phyloP scores from a whole-genome alignment of 2,888 invertebrate species.

The Cerastis leucographa region DNA sequence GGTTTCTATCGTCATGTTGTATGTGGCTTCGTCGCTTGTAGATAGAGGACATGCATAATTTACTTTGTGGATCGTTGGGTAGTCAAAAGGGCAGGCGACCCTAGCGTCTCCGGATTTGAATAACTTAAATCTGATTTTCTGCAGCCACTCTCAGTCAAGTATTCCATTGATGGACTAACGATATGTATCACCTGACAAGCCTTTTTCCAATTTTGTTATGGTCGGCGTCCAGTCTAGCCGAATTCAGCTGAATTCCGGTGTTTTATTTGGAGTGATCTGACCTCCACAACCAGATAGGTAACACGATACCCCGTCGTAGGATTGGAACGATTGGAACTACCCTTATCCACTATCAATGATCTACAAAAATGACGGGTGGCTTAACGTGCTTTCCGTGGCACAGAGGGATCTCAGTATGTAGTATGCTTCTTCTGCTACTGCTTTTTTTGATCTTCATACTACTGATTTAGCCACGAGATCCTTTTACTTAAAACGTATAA shows the following conservation, averaged over 20 bases:
- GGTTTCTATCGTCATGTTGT: neutral
- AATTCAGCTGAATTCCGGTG: neutral
- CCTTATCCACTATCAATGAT: neutral
- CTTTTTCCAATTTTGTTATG: neutral
- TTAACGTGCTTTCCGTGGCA: neutral
- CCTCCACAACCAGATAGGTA: neutral
- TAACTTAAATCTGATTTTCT: constrained; percentile 15
- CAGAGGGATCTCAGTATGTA: neutral
- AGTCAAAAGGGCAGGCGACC: constrained; percentile 6
- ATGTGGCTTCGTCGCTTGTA: neutral
- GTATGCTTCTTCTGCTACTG: neutral
- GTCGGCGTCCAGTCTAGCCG: neutral
- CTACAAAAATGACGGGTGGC: neutral
- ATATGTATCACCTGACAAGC: neutral
- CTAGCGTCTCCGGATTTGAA: constrained; percentile 22
- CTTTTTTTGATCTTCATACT: no score
- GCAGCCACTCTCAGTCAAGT: neutral
- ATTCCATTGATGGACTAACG: neutral
- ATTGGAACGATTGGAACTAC: neutral
- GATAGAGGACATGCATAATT: constrained; percentile 8
- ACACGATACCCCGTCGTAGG: neutral
- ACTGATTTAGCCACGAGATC: neutral
- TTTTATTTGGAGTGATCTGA: neutral
- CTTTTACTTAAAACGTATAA: neutral
- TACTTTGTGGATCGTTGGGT: constrained; percentile 2